These are phyloP conservation scores for Stenodema calcarata DNA, from an alignment of 2,888 invertebrate genomes.

Conservation along the genomic window DNA sequence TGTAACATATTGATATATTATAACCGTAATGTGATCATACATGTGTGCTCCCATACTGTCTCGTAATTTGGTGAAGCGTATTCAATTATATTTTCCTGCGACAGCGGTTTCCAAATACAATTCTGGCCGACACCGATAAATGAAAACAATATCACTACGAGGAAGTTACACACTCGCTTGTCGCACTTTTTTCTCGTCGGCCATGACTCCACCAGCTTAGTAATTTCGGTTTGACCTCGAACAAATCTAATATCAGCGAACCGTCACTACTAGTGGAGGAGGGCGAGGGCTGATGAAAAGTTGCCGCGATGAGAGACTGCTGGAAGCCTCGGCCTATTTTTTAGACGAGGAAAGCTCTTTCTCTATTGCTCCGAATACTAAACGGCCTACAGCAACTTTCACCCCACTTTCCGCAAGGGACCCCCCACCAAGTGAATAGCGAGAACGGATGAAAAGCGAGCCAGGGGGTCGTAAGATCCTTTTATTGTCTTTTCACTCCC, in stretches of 20 bases:
- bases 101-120: too few species aligned
- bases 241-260: constrained; percentile 5
- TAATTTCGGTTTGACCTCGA: background rate
- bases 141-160: too few species aligned
- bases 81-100: too few species aligned
- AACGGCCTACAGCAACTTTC: background rate
- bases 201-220: background rate
- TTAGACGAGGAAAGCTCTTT: background rate
- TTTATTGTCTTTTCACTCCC: constrained; percentile 39
- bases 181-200: background rate
- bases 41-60: too few species aligned
- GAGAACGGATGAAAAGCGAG: background rate
- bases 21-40: too few species aligned
- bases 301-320: constrained; percentile 2
- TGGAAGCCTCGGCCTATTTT: background rate
- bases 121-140: too few species aligned
- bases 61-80: too few species aligned
- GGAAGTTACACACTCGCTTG: background rate
- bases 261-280: background rate
- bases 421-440: background rate
- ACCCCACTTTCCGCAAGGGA: background rate
- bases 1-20: too few species aligned
- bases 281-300: constrained; percentile 1
- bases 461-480: constrained; percentile 16
- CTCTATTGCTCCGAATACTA: background rate